These are phyloP conservation scores for Epinotia brunnichana DNA, from an alignment of 2,888 invertebrate genomes.

Conservation along the genomic window DNA sequence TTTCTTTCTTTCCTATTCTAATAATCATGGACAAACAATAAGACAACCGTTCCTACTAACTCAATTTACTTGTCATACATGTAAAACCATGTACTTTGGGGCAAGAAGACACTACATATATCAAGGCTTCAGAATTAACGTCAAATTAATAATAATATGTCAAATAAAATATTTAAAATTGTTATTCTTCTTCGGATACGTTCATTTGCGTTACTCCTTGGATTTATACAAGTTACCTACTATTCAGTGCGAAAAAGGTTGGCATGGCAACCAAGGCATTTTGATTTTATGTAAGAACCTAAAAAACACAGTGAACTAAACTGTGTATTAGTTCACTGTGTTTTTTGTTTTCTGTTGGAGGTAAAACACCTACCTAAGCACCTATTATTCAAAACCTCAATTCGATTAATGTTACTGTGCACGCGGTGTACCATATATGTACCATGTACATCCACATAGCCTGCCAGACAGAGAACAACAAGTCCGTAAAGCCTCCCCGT, in stretches of 20 bases:
- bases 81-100: no score
- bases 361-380: background rate
- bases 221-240: background rate
- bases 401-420: background rate
- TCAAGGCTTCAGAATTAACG: no score
- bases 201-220: background rate
- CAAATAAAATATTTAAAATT: background rate
- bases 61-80: no score
- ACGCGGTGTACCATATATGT: background rate
- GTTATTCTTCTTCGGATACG: background rate
- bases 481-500: slow-evolving; percentile 39
- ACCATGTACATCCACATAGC: slow-evolving; percentile 20
- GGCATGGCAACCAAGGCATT: background rate
- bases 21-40: background rate
- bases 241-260: background rate
- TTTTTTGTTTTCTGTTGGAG: no score
- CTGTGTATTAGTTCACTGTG: no score
- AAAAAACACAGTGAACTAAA: no score
- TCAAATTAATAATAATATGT: no score
- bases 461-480: slow-evolving; percentile 31
- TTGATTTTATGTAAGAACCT: no score
- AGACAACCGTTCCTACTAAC: background rate
- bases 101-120: no score
- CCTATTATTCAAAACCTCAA: background rate
- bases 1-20: no score